phyloP scores from a whole-genome alignment of 2,797 vertebrate species.

The Ibycter americanus region DNA sequence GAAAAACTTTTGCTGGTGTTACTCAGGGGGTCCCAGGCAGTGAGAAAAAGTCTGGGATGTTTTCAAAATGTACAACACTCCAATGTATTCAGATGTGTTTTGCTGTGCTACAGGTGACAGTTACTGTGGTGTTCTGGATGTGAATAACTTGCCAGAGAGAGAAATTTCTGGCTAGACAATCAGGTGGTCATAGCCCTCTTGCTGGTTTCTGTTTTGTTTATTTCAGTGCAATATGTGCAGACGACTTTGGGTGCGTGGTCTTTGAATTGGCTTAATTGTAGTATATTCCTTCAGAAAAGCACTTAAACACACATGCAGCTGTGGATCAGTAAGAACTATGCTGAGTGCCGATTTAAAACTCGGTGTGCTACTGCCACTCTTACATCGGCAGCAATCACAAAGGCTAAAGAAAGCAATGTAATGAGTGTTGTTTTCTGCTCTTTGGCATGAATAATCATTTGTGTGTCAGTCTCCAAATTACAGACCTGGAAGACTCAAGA shows the following conservation, averaged over 20 bases:
- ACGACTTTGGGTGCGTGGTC: neutral
- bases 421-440: slow-evolving; percentile 3
- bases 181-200: neutral
- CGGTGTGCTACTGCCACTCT: neutral
- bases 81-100: neutral
- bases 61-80: neutral
- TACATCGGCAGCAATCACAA: neutral
- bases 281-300: slow-evolving; percentile 14
- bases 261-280: slow-evolving; percentile 29
- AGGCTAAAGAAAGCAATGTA: neutral
- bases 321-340: neutral
- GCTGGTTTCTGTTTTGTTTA: neutral
- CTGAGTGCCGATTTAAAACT: neutral
- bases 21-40: neutral
- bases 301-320: slow-evolving; percentile 4
- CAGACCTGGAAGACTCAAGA: neutral
- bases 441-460: neutral
- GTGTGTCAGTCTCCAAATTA: neutral
- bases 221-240: neutral
- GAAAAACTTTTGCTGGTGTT: neutral
- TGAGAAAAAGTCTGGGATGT: neutral
- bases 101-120: neutral
- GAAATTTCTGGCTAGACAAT: neutral
- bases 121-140: neutral
- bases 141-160: neutral